Conservation (phyloP, 2,888 invertebrate species). For the Drosophila algonquin region DNA sequence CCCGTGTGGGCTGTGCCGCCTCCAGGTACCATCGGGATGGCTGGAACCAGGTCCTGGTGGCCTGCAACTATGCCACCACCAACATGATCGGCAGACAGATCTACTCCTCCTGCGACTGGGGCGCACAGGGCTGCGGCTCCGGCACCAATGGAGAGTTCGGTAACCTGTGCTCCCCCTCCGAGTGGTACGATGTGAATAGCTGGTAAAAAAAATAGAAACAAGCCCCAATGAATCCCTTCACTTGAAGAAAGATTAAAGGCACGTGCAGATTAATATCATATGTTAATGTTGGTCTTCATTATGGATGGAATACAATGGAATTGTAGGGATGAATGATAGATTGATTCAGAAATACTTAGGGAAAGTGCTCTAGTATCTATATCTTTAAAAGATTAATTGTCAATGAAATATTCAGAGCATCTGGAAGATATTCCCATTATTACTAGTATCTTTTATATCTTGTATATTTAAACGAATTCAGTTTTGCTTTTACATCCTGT, state of each 20-base stretch:
- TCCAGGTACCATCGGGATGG: conserved; percentile 39
- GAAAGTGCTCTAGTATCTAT: not conserved
- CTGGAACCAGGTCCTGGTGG: conserved; percentile 45
- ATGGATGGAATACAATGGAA: not conserved
- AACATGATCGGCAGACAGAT: conserved; percentile 46
- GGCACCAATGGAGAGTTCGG: conserved; percentile 36
- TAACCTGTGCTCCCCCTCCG: conserved; percentile 38
- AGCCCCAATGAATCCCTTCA: not conserved
- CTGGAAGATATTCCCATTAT: no score
- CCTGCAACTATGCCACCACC: conserved; percentile 56
- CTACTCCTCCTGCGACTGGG: conserved; percentile 42
- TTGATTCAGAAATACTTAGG: not conserved
- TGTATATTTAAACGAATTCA: no score
- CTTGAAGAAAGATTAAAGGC: no score
- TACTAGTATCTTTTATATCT: no score
- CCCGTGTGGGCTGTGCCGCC: conserved; percentile 51
- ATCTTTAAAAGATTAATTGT: not conserved
- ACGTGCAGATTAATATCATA: no score
- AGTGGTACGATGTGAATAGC: conserved; percentile 45
- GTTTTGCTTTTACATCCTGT: no score
- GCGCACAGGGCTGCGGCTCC: conserved; percentile 34
- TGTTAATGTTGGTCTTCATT: not conserved
- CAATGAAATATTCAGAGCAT: no score
- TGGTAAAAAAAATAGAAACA: conserved; percentile 18
- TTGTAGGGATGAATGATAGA: not conserved